A percentile compares a stretch with the other conserved stretches of the same genome.
Evolutionary conservation across 2,888 invertebrate species (phyloP).

Genomic region (Mythimna impura): DNA sequence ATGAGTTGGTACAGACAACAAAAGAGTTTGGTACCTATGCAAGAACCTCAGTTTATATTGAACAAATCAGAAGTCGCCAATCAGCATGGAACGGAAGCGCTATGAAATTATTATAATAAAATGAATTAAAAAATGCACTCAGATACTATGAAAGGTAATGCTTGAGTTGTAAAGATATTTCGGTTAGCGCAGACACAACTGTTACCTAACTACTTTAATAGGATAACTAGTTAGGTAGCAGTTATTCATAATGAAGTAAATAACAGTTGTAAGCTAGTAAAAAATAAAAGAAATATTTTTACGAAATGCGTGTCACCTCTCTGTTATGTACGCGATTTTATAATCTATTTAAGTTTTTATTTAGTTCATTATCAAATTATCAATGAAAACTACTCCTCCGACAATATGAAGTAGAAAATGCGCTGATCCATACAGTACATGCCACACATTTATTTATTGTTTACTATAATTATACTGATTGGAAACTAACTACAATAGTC

Average conservation of each 20-base stretch:
- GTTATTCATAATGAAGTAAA: neutral
- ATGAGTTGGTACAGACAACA: slow-evolving; percentile 1
- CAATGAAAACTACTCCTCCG: neutral
- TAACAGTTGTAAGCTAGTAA: neutral
- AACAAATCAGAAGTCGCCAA: neutral
- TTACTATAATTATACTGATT: neutral
- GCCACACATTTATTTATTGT: neutral
- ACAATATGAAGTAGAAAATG: neutral
- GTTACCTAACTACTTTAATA: neutral
- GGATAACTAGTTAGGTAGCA: neutral
- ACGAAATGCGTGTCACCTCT: neutral
- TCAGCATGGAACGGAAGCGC: neutral
- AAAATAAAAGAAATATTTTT: too few species aligned
- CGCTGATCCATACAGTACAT: neutral
- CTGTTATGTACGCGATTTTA: neutral
- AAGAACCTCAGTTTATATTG: neutral
- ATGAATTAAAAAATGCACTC: neutral
- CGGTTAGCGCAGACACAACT: neutral
- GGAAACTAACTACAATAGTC: too few species aligned
- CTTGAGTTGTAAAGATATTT: neutral
- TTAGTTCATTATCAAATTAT: neutral
- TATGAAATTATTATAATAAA: neutral
- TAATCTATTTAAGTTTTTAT: neutral
- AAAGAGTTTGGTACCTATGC: slow-evolving; percentile 4
- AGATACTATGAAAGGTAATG: neutral